These are phyloP conservation scores for Ctenodactylus gundi DNA, from an alignment of 2,113 vertebrate genomes.

Conservation along the genomic window DNA sequence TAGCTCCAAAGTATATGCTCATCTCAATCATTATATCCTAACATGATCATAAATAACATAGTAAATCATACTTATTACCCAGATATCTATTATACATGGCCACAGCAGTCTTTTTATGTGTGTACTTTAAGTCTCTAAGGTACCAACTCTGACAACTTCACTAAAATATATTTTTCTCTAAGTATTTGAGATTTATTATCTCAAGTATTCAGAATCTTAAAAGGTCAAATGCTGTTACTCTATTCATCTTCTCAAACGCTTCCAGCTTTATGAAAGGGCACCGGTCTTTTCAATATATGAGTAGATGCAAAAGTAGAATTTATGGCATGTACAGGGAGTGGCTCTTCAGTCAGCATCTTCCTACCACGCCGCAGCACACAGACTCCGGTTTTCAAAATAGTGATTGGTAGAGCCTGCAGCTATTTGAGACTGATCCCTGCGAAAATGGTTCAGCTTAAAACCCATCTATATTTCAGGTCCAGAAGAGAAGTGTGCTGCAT, in stretches of 20 bases:
- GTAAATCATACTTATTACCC: background rate
- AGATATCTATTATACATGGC: background rate
- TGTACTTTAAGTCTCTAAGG: constrained; percentile 39
- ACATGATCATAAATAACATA: background rate
- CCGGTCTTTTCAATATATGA: background rate
- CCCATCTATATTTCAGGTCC: background rate
- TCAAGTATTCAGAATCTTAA: constrained; percentile 54
- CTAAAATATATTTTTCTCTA: constrained; percentile 24
- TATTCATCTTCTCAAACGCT: constrained; percentile 67
- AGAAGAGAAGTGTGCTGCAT: background rate
- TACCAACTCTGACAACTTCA: constrained; percentile 46
- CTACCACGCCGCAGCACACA: background rate
- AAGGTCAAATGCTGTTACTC: constrained; percentile 66
- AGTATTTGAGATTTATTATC: constrained; percentile 58
- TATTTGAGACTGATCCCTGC: constrained; percentile 19
- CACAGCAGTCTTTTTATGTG: background rate
- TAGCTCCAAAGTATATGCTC: background rate
- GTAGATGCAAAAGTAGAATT: constrained; percentile 56
- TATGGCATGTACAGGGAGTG: background rate
- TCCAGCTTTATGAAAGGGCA: constrained; percentile 66
- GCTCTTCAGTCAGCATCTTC: constrained; percentile 26
- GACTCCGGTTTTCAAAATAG: constrained; percentile 49
- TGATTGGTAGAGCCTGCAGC: constrained; percentile 34
- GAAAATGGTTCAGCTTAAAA: background rate
- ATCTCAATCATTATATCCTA: background rate